Conservation (phyloP, 2,797 vertebrate species). For the Eulemur mongoz region DNA sequence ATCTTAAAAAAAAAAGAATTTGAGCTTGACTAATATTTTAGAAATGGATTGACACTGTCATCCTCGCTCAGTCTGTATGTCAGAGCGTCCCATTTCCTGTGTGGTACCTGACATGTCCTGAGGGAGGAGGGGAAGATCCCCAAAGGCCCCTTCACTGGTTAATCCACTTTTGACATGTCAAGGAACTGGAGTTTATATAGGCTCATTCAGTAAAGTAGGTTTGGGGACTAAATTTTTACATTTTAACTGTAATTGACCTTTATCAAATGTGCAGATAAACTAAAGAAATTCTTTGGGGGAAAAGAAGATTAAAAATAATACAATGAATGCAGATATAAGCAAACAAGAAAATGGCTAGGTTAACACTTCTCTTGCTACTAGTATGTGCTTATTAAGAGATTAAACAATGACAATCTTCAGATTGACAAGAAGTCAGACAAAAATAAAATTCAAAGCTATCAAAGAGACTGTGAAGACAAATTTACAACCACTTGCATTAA, state of each 20-base stretch:
- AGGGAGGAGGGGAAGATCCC: background rate
- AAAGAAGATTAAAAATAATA: background rate
- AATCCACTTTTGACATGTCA: background rate
- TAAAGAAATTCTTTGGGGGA: background rate
- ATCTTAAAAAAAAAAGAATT: background rate
- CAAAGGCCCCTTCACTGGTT: background rate
- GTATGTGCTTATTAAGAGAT: background rate
- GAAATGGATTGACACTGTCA: background rate
- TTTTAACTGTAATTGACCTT: constrained; percentile 6
- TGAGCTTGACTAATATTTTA: background rate
- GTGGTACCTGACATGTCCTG: background rate
- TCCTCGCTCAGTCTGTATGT: background rate
- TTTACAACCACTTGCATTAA: background rate
- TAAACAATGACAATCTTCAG: background rate
- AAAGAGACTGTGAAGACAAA: background rate
- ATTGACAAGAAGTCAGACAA: background rate
- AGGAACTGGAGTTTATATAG: background rate
- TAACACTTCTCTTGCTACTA: background rate
- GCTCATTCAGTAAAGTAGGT: background rate
- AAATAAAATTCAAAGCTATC: background rate
- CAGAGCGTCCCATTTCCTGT: background rate
- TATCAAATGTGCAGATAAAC: background rate
- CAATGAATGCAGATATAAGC: background rate
- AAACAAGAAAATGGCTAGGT: background rate
- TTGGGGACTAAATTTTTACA: background rate